Conservation (phyloP, 1,140 invertebrate species). For the Dysdera silvatica region DNA sequence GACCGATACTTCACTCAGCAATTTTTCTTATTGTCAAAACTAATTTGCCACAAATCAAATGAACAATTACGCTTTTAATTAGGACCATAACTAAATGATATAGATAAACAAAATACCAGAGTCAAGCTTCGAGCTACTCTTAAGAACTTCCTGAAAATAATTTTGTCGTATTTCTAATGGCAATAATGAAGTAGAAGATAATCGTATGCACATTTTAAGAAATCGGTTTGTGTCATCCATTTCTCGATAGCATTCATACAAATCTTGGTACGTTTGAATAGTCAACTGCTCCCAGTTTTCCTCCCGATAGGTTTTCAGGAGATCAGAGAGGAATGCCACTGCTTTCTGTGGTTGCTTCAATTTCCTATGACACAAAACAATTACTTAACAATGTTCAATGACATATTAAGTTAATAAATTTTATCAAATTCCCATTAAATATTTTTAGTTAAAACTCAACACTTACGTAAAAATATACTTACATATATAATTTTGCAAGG, state of each 20-base stretch:
- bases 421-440: too few relatives aligned
- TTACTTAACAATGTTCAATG: too few relatives aligned
- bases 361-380: constrained; percentile 45
- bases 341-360: constrained; percentile 78
- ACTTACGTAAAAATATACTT: too few relatives aligned
- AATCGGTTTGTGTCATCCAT: constrained; percentile 61
- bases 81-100: not conserved
- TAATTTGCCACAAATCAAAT: too few relatives aligned
- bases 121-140: constrained; percentile 32
- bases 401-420: too few relatives aligned
- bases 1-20: too few relatives aligned
- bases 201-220: constrained; percentile 55
- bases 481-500: constrained; percentile 79
- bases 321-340: constrained; percentile 75
- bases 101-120: constrained; percentile 13
- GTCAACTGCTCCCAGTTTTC: constrained; percentile 77
- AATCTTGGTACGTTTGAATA: constrained; percentile 67
- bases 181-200: constrained; percentile 61
- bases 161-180: constrained; percentile 42
- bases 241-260: constrained; percentile 75
- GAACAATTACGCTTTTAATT: too few relatives aligned
- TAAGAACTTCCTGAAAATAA: constrained; percentile 45
- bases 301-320: constrained; percentile 71
- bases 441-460: too few relatives aligned
- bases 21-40: too few relatives aligned